A percentile compares a stretch with the other conserved stretches of the same genome.
Evolutionary conservation across 2,797 vertebrate genomes (phyloP).

Genomic region (Phataginus tetradactyla): DNA sequence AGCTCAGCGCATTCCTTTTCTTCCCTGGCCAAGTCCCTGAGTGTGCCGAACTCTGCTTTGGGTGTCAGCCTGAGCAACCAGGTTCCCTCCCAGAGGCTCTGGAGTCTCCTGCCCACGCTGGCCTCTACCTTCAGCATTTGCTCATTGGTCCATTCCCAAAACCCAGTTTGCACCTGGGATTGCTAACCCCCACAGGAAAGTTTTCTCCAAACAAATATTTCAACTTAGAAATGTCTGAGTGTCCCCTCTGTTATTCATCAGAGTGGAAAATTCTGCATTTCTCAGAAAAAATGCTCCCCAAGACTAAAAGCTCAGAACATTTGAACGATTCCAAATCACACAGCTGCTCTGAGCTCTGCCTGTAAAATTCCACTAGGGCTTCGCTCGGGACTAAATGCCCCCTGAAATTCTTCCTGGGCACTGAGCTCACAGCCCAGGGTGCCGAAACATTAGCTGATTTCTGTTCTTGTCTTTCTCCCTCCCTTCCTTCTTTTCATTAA

Average conservation of each 20-base stretch:
- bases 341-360: constrained; percentile 70
- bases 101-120: background rate
- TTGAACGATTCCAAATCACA: background rate
- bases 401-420: background rate
- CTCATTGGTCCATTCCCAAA: background rate
- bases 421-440: background rate
- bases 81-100: background rate
- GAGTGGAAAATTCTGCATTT: constrained; percentile 11
- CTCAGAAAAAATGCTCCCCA: background rate
- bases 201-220: background rate
- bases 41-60: background rate
- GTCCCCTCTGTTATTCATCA: constrained; percentile 77
- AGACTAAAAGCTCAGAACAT: background rate
- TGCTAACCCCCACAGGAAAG: background rate
- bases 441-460: background rate
- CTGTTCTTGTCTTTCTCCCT: background rate
- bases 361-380: constrained; percentile 68
- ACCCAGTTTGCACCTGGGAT: background rate
- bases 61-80: background rate
- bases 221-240: constrained; percentile 58
- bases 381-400: background rate
- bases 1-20: too few species aligned
- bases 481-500: background rate
- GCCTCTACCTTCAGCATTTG: background rate
- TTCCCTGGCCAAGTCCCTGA: too few species aligned